Percentiles rank a stretch among this genome's conserved stretches.
Conservation (phyloP, 2,888 invertebrate species). For the Chloromyia formosa region DNA sequence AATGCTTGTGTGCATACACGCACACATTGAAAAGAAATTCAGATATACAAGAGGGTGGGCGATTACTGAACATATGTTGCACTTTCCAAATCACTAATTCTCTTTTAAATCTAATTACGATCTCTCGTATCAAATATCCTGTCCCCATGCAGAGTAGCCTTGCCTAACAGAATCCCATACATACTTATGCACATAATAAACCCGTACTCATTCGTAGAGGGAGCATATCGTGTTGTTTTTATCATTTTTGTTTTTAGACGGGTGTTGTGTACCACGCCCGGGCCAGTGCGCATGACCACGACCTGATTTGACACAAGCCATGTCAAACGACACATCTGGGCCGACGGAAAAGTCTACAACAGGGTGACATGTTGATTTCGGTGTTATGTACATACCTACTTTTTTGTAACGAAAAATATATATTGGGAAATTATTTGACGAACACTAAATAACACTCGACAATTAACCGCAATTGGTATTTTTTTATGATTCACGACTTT, state of each 20-base stretch:
- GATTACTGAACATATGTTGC: slow-evolving; percentile 38
- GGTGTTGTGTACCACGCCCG: slow-evolving; percentile 46
- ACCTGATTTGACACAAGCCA: slow-evolving; percentile 14
- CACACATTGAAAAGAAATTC: no score
- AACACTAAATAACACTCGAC: no score
- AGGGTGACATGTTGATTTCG: neutral
- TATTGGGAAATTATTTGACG: no score
- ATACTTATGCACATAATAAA: neutral
- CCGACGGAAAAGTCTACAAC: neutral
- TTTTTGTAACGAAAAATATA: no score
- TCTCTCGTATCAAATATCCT: slow-evolving; percentile 13
- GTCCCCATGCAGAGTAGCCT: neutral
- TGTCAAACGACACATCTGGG: slow-evolving; percentile 16
- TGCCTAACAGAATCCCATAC: no score
- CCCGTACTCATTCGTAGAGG: neutral
- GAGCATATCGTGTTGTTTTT: no score
- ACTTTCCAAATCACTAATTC: slow-evolving; percentile 15
- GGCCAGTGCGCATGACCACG: slow-evolving; percentile 44
- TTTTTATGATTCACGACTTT: no score
- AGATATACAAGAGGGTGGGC: slow-evolving; percentile 23
- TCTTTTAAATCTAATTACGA: neutral
- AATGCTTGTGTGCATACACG: no score
- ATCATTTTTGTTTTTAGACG: no score
- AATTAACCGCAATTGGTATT: no score
- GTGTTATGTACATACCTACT: neutral